Percentiles rank a stretch among this genome's conserved stretches.
phyloP scores from a whole-genome alignment of 2,113 vertebrate genomes.

The Microcebus griseorufus region DNA sequence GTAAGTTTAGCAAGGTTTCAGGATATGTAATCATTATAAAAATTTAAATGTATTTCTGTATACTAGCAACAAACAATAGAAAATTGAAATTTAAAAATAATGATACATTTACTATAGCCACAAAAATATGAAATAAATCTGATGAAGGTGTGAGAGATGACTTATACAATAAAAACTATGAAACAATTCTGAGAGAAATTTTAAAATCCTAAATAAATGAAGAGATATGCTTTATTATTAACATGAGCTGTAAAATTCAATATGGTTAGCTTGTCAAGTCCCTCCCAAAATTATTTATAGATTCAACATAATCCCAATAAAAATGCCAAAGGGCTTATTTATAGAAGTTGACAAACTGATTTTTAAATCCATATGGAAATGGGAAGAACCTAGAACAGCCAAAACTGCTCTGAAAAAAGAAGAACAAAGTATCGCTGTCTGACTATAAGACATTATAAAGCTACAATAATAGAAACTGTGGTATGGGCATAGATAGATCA shows the following conservation, averaged over 20 bases:
- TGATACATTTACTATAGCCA: too few relatives aligned
- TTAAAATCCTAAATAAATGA: not conserved
- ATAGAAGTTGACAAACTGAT: not conserved
- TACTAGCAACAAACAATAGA: not conserved
- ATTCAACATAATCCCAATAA: not conserved
- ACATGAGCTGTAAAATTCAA: too few relatives aligned
- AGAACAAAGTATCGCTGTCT: not conserved
- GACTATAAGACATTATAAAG: not conserved
- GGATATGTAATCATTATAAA: not conserved
- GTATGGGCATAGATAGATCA: not conserved
- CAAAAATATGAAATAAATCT: not conserved
- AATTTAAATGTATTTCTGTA: not conserved
- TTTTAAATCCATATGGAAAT: not conserved
- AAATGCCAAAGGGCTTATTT: not conserved
- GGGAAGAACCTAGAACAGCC: not conserved
- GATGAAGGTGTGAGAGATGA: not conserved
- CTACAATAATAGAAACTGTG: not conserved
- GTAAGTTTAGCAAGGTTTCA: not conserved
- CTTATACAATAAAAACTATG: rapidly evolving
- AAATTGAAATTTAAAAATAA: not conserved
- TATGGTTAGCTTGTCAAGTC: not conserved
- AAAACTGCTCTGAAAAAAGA: not conserved
- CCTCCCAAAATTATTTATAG: not conserved
- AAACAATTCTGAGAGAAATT: not conserved
- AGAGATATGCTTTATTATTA: not conserved